phyloP scores from a whole-genome alignment of 2,113 vertebrate species.

The Casuarius casuarius region DNA sequence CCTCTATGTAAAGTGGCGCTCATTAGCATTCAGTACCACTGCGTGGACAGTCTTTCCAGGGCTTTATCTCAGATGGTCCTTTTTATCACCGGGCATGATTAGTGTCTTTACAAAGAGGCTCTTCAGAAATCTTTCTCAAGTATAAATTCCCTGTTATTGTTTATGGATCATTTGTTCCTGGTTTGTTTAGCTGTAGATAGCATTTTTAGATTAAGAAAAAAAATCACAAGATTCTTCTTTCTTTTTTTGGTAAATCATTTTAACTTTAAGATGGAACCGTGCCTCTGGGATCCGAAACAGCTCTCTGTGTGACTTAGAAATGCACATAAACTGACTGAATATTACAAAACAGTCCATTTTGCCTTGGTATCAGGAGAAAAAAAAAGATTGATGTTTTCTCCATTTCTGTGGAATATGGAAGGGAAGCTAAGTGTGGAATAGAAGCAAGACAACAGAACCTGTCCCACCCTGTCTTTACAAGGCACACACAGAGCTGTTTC shows the following conservation, averaged over 20 bases:
- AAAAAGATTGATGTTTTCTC: neutral
- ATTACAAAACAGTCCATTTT: neutral
- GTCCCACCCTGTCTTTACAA: neutral
- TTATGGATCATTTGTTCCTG: constrained; percentile 8
- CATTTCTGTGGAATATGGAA: neutral
- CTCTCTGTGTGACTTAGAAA: neutral
- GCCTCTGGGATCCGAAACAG: neutral
- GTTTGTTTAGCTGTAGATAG: neutral
- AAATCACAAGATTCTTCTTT: neutral
- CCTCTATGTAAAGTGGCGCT: constrained; percentile 7
- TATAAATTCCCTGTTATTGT: constrained; percentile 9
- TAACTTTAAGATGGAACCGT: neutral
- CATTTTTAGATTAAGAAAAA: constrained; percentile 38
- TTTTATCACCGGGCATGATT: constrained; percentile 39
- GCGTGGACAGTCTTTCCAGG: constrained; percentile 11
- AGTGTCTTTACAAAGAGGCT: neutral
- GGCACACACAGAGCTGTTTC: neutral
- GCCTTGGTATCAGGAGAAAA: neutral
- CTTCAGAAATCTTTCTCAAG: constrained; percentile 34
- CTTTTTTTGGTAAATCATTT: constrained; percentile 18
- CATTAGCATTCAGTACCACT: constrained; percentile 38
- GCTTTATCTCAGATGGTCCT: constrained; percentile 33
- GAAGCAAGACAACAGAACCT: neutral
- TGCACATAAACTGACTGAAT: neutral
- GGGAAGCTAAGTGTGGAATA: neutral